A percentile compares a stretch with the other conserved stretches of the same genome.
phyloP scores from a whole-genome alignment of 1,140 invertebrate species.

The Centruroides vittatus region DNA sequence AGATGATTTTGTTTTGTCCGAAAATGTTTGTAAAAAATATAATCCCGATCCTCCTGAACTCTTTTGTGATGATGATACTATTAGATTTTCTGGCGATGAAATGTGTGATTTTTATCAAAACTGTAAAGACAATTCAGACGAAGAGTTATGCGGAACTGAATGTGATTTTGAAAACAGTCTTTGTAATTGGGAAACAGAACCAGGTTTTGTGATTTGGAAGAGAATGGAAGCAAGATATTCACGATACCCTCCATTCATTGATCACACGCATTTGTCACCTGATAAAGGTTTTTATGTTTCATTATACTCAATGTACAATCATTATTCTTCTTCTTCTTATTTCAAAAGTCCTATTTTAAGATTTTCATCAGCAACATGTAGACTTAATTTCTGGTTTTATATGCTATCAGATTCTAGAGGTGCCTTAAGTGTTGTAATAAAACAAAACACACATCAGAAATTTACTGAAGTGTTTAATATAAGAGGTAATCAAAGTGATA shows the following conservation, averaged over 20 bases:
- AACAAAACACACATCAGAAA: background rate
- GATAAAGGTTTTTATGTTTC: slow-evolving; percentile 11
- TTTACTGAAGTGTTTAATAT: slow-evolving; percentile 2
- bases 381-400: slow-evolving; percentile 13
- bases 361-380: slow-evolving; percentile 5
- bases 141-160: slow-evolving; percentile 11
- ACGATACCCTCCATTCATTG: background rate
- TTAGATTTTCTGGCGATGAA: slow-evolving; percentile 6
- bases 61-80: slow-evolving; percentile 4
- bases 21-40: background rate
- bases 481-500: background rate
- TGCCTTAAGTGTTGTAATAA: slow-evolving; percentile 1
- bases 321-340: background rate
- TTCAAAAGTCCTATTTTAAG: slow-evolving; percentile 9
- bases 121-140: slow-evolving; percentile 13
- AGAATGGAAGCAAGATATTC: slow-evolving; percentile 4
- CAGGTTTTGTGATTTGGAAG: background rate
- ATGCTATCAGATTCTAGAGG: background rate
- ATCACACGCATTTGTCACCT: slow-evolving; percentile 7
- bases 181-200: slow-evolving; percentile 8
- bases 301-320: background rate
- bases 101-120: slow-evolving; percentile 17
- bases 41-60: slow-evolving; percentile 2
- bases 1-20: slow-evolving; percentile 1
- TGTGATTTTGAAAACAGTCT: slow-evolving; percentile 11